Conservation (phyloP, 1,140 invertebrate species). For the Phthorimaea operculella region DNA sequence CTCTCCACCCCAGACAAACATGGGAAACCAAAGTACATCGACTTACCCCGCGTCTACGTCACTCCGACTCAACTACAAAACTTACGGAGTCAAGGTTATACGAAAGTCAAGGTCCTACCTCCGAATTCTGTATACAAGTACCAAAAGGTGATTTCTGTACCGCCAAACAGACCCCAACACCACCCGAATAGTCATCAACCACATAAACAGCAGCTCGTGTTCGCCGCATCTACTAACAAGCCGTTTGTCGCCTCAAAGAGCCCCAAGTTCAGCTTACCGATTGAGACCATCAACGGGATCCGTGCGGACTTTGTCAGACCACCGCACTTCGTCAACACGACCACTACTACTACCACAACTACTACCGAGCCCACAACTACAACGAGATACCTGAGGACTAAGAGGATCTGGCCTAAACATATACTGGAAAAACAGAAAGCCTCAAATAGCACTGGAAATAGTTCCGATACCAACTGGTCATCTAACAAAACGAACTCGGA, state of each 20-base stretch:
- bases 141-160: slow-evolving; percentile 42
- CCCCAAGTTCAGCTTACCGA: slow-evolving; percentile 49
- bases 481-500: slow-evolving; percentile 28
- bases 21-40: slow-evolving; percentile 29
- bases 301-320: slow-evolving; percentile 43
- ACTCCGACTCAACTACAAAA: slow-evolving; percentile 28
- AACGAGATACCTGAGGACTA: slow-evolving; percentile 42
- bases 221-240: slow-evolving; percentile 31
- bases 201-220: slow-evolving; percentile 20
- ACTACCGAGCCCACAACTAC: slow-evolving; percentile 35
- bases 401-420: slow-evolving; percentile 60
- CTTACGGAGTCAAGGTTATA: slow-evolving; percentile 8
- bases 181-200: slow-evolving; percentile 24
- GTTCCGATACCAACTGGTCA: slow-evolving; percentile 11
- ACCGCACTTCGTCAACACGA: slow-evolving; percentile 29
- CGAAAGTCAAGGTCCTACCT: slow-evolving; percentile 23
- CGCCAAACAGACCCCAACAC: slow-evolving; percentile 11
- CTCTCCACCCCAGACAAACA: slow-evolving; percentile 19
- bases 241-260: slow-evolving; percentile 26
- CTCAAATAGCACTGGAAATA: slow-evolving; percentile 11
- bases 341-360: slow-evolving; percentile 25
- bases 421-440: slow-evolving; percentile 43
- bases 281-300: slow-evolving; percentile 53
- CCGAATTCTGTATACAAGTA: slow-evolving; percentile 45
- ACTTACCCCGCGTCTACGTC: slow-evolving; percentile 29